phyloP scores from a whole-genome alignment of 2,888 invertebrate genomes.

The Philonicus albiceps region DNA sequence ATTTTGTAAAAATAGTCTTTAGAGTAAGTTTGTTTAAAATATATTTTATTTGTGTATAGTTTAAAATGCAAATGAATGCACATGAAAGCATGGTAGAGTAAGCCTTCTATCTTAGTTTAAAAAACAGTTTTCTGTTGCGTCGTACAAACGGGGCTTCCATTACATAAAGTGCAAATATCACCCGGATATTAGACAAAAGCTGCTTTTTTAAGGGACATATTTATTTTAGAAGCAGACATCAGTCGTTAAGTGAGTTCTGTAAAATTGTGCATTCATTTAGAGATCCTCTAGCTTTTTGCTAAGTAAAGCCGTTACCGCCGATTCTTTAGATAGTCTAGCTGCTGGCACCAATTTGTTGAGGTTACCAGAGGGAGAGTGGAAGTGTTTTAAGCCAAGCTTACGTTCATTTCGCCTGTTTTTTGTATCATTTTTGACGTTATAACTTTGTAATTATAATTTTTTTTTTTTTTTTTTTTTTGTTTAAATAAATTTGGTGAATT shows the following conservation, averaged over 20 bases:
- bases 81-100: conserved; percentile 1
- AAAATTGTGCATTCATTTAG: conserved; percentile 33
- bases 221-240: conserved; percentile 21
- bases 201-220: conserved; percentile 5
- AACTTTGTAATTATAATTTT: no score
- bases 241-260: conserved; percentile 1
- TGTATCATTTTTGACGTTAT: not conserved
- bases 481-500: not conserved
- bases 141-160: conserved; percentile 39
- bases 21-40: not conserved
- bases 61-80: conserved; percentile 35
- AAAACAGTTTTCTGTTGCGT: conserved; percentile 24
- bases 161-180: conserved; percentile 35
- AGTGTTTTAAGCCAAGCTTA: conserved; percentile 31
- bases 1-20: not conserved
- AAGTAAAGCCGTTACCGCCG: conserved; percentile 34
- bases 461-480: no score
- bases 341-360: conserved; percentile 32
- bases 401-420: not conserved
- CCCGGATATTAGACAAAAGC: conserved; percentile 18
- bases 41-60: not conserved
- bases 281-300: conserved; percentile 20
- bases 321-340: conserved; percentile 24
- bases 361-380: conserved; percentile 10
- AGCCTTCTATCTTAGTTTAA: conserved; percentile 10